phyloP scores from a whole-genome alignment of 2,113 vertebrate species.

The Narcine bancroftii region DNA sequence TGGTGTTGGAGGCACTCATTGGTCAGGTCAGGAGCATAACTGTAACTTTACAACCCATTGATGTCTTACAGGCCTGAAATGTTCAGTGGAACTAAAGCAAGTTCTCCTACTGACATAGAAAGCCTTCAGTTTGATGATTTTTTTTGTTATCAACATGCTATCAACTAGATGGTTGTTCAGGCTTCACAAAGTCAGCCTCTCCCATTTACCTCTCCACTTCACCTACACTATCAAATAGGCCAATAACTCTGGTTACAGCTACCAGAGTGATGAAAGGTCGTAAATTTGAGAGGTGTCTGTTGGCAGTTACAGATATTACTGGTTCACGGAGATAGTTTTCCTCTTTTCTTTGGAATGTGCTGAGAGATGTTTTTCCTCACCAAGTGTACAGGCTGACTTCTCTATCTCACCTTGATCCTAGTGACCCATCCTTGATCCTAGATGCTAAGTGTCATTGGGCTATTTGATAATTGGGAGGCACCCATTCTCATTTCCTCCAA shows the following conservation, averaged over 20 bases:
- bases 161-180: background rate
- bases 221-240: background rate
- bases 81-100: background rate
- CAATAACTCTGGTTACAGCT: background rate
- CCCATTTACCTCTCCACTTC: background rate
- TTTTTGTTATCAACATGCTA: background rate
- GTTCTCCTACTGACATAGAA: background rate
- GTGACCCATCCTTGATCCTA: too few relatives aligned
- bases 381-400: too few relatives aligned
- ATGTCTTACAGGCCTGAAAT: background rate
- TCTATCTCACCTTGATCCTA: too few relatives aligned
- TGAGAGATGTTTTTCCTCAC: too few relatives aligned
- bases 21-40: background rate
- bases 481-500: too few relatives aligned
- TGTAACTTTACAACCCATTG: background rate
- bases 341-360: background rate
- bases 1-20: background rate
- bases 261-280: too few relatives aligned
- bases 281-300: background rate
- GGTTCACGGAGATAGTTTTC: background rate
- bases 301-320: background rate
- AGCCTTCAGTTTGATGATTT: background rate
- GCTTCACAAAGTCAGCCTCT: background rate
- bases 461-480: too few relatives aligned
- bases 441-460: too few relatives aligned